Conservation (phyloP, 2,797 vertebrate genomes). For the Petrocephalus schoutedeni region DNA sequence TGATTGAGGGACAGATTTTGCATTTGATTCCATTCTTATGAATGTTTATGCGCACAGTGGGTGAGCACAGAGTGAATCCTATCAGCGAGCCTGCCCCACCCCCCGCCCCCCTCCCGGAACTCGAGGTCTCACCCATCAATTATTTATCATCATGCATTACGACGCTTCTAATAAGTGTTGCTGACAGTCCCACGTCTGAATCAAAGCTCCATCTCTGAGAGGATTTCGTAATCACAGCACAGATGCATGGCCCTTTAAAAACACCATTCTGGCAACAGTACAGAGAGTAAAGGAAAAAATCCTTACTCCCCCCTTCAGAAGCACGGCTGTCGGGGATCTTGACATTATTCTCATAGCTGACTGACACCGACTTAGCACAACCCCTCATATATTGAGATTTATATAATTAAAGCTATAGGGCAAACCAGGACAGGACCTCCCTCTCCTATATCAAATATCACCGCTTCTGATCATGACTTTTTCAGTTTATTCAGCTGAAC, state of each 20-base stretch:
- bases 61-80: background rate
- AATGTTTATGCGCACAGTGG: background rate
- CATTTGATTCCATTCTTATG: background rate
- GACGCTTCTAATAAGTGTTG: slow-evolving; percentile 29
- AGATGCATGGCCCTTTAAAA: background rate
- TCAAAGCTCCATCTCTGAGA: background rate
- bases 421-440: background rate
- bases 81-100: background rate
- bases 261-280: background rate
- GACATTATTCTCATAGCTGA: background rate
- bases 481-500: background rate
- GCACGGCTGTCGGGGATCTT: background rate
- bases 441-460: background rate
- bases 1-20: background rate
- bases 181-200: slow-evolving; percentile 7
- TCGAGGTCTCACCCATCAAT: slow-evolving; percentile 27
- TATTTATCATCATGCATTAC: slow-evolving; percentile 28
- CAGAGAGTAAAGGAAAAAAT: background rate
- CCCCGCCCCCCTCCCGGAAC: background rate
- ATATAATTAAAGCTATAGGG: slow-evolving; percentile 28
- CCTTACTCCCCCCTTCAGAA: background rate
- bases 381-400: slow-evolving; percentile 14
- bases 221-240: slow-evolving; percentile 13
- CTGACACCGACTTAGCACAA: slow-evolving; percentile 14
- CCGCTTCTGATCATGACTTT: background rate